These are phyloP conservation scores for Pinctada fucata DNA, from an alignment of 2,888 invertebrate species.

Conservation along the genomic window DNA sequence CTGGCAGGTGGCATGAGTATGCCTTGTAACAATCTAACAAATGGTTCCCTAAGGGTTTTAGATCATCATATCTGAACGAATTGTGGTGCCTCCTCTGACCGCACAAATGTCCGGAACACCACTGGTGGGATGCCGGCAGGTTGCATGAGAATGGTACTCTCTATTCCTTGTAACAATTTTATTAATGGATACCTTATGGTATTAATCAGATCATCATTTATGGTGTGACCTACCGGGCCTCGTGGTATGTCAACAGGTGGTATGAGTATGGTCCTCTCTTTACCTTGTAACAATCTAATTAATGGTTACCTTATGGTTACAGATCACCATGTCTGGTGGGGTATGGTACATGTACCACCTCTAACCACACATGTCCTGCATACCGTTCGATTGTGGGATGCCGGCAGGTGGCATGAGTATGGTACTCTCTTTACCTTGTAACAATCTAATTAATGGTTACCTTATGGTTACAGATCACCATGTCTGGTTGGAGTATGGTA, in stretches of 20 bases:
- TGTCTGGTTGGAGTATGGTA: conserved; percentile 35
- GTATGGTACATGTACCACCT: conserved; percentile 41
- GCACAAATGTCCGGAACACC: conserved; percentile 57
- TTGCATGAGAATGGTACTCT: conserved; percentile 49
- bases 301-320: conserved; percentile 16
- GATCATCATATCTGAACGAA: conserved; percentile 49
- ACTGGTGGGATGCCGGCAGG: conserved; percentile 50
- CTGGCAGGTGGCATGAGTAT: no score
- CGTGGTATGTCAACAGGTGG: no score
- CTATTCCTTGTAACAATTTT: no score
- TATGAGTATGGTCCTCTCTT: no score
- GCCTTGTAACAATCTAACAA: no score
- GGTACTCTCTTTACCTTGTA: no score
- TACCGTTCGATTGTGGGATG: conserved; percentile 25
- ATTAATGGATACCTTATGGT: no score
- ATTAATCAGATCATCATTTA: no score
- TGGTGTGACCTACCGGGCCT: no score
- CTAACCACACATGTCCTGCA: conserved; percentile 56
- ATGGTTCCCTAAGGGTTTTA: no score
- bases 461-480: conserved; percentile 46
- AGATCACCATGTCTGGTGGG: conserved; percentile 50
- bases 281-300: neutral
- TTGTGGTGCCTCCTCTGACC: conserved; percentile 51
- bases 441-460: neutral
- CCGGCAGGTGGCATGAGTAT: no score